Base-by-base conservation (phyloP, 2,888 invertebrate genomes). In the Cotesia congregata region DNA sequence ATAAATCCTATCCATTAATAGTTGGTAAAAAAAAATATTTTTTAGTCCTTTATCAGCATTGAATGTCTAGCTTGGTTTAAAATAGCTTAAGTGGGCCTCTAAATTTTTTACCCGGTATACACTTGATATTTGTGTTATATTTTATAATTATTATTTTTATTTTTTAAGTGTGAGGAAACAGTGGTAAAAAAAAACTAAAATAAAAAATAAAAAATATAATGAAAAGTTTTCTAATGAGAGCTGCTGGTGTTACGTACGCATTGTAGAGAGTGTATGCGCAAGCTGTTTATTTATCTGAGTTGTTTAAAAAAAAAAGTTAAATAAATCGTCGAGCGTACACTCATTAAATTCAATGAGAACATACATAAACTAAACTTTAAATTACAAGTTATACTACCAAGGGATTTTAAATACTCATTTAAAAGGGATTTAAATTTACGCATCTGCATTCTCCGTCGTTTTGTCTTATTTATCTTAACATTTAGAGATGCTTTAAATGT, bases 271-370 rank as follows among this genome's bases (percentile, higher is more conserved):
- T 72, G 67, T 78, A 65, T 67, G 72, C 50, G 75, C 73, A 64
- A 65, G 67, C 50, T 74, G 60, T 72, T 77, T 68, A 65, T 68
- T 72, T 30, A 39, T 67, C 12, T 39, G 60, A 67, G 60, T 50
- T 50, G 50, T 50, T 50, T 41, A 7, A 59, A 65, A 59, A 59
- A 65, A 59, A 72, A 77, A 74, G 72, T 30, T 9, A 71, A 72
- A 60, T 77, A 76, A 78, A 75, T 74, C 39, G 72, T 73, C 67
- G 75, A 74, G 72, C 71, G 68, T 50, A 62, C 59, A 72, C 78
- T 80, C 78, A 73, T 80, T 79, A 76, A 74, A 78, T 68, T 72
- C 77, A 78, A 80, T 78, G 75, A 77, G 78, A 61, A 74, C 41
- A 68, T n/a, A 40, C 17, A 40, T 68, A 40, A 68, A 40, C 39